phyloP scores from a whole-genome alignment of 2,113 vertebrate species.

The Elaphurus davidianus region DNA sequence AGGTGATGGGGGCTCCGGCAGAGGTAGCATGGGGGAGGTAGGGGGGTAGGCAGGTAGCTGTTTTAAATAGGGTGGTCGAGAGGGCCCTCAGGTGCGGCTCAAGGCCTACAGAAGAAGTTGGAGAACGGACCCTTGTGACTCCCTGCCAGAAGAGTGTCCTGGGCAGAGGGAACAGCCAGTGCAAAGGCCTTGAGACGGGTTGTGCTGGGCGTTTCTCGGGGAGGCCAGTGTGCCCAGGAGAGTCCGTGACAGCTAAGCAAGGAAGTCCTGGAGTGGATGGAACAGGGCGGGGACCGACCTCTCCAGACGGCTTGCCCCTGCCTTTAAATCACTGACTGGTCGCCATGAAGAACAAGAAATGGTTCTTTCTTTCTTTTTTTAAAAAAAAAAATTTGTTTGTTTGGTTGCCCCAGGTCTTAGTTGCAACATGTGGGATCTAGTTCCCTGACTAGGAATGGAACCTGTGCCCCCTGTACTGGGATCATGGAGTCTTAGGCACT shows the following conservation, averaged over 20 bases:
- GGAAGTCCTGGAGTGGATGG: no score
- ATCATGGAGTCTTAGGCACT: background rate
- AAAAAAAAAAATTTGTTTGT: background rate
- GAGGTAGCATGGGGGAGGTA: fast-evolving
- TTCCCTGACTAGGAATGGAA: background rate
- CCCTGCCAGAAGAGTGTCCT: background rate
- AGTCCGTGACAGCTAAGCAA: background rate
- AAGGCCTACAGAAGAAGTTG: background rate
- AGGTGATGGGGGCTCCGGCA: background rate
- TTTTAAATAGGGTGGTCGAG: background rate
- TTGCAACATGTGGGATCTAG: background rate
- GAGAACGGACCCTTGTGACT: background rate
- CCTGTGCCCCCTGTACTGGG: background rate
- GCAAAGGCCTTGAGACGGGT: background rate
- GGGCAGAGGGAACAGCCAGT: background rate
- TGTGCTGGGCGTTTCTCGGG: fast-evolving
- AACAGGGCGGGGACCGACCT: fast-evolving
- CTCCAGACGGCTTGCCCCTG: background rate
- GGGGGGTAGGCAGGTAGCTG: background rate
- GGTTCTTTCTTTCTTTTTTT: background rate
- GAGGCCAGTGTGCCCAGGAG: background rate
- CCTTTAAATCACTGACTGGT: fast-evolving
- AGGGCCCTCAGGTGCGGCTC: background rate
- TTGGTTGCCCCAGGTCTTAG: background rate
- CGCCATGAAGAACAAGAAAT: fast-evolving